Percentiles rank a stretch among this genome's conserved stretches.
phyloP scores from a whole-genome alignment of 2,797 vertebrate species.

The Platyrinchus mystaceus region DNA sequence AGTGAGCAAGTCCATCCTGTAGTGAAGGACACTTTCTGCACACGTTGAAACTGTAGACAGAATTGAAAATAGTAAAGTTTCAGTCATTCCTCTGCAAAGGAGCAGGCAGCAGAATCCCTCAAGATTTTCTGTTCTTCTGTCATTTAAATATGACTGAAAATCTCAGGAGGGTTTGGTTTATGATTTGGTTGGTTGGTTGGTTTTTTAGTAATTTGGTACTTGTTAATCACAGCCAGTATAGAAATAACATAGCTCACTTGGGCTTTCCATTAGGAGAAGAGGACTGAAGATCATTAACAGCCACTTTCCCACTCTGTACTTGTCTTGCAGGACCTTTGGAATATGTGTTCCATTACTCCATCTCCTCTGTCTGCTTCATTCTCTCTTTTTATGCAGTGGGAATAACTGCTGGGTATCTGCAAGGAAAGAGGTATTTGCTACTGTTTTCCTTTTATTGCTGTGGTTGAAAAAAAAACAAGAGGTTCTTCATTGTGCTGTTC shows the following conservation, averaged over 20 bases:
- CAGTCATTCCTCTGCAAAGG: constrained; percentile 46
- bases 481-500: not conserved
- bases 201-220: not conserved
- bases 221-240: not conserved
- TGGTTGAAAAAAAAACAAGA: not conserved
- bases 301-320: not conserved
- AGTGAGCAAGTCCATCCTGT: constrained; percentile 37
- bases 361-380: not conserved
- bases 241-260: not conserved
- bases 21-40: constrained; percentile 31
- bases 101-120: not conserved
- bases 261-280: not conserved
- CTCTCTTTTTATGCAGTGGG: not conserved
- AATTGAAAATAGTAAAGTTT: constrained; percentile 26
- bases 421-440: not conserved
- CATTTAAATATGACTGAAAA: not conserved
- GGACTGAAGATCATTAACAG: not conserved
- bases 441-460: not conserved
- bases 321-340: not conserved
- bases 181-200: not conserved
- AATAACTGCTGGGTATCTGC: not conserved
- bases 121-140: not conserved
- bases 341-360: not conserved
- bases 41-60: not conserved
- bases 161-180: not conserved